Evolutionary conservation across 2,888 invertebrate species (phyloP), one percentile per base, ranked within the genome.

Genomic region (Heteropelma amictum): DNA sequence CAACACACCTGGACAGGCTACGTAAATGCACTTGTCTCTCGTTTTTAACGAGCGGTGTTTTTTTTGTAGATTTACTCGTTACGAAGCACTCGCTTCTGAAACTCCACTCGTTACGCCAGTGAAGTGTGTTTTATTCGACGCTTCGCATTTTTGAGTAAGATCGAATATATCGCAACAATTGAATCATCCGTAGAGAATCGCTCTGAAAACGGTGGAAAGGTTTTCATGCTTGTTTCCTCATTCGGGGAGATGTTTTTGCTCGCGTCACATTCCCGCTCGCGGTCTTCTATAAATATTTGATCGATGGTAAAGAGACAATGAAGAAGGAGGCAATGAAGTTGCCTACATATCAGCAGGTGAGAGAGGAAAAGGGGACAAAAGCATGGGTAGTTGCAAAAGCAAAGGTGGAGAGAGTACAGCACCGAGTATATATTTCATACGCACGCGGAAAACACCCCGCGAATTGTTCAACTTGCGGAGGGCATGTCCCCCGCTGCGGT

Each of bases 401-500:
- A n/a, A 49, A 68, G 68, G 47, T 53, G 51, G 49, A 74, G n/a
- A n/a, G 73, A 54, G 53, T 35, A 61, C 45, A 60, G 58, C 56
- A 42, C 33, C 67, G 56, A 42, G 47, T 30, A 26, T n/a, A n/a
- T 63, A 38, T 30, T 35, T 63, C 63, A 26, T 63, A 68, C 68
- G 72, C 64, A 63, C 64, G 68, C 64, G 7, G 53, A 74, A 65
- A 33, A 61, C 65, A 80, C 79, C 81, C 78, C 79, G 71, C 76
- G 83, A 83, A 83, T 85, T 83, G 83, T 77, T 72, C 79, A 74
- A 81, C 77, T 74, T 77, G 42, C 65, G 79, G 79, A 81, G 79
- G 78, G 82, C 79, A 84, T 81, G 82, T 83, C 84, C 80, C 84
- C 81, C 80, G 82, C 81, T 81, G 81, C 88, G 87, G 87, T 88